Conservation (phyloP, 1,140 invertebrate species). For the Drosophila mojavensis region DNA sequence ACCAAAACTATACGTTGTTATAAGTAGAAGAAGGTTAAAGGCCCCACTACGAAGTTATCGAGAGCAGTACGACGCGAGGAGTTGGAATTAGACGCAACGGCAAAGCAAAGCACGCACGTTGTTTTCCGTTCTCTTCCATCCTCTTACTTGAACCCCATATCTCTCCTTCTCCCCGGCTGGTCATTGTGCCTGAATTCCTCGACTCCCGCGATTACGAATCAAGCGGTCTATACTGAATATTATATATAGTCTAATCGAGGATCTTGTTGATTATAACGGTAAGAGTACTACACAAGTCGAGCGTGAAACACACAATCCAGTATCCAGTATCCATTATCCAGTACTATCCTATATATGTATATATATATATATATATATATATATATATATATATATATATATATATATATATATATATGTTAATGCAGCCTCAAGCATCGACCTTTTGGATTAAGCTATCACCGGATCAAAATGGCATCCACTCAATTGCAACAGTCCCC, state of each 20-base stretch:
- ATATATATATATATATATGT: too few relatives aligned
- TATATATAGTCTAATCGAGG: not conserved
- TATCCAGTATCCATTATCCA: too few relatives aligned
- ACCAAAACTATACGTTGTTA: slow-evolving; percentile 22
- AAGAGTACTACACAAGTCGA: too few relatives aligned
- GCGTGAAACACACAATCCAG: too few relatives aligned
- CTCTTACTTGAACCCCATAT: not conserved
- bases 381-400: too few relatives aligned
- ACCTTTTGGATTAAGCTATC: not conserved
- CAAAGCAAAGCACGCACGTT: too few relatives aligned
- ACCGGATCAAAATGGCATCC: not conserved
- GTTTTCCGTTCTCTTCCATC: too few relatives aligned
- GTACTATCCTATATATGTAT: too few relatives aligned
- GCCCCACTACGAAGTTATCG: not conserved
- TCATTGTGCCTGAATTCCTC: too few relatives aligned
- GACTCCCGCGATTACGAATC: too few relatives aligned
- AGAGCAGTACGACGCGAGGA: not conserved
- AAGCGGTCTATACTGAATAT: not conserved
- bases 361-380: too few relatives aligned
- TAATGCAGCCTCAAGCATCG: not conserved
- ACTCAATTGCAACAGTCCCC: not conserved
- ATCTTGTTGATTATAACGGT: not conserved
- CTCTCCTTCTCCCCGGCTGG: too few relatives aligned
- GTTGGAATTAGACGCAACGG: not conserved
- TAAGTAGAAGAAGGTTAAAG: slow-evolving; percentile 14